phyloP scores from a whole-genome alignment of 1,140 invertebrate species.

The Diabrotica undecimpunctata region DNA sequence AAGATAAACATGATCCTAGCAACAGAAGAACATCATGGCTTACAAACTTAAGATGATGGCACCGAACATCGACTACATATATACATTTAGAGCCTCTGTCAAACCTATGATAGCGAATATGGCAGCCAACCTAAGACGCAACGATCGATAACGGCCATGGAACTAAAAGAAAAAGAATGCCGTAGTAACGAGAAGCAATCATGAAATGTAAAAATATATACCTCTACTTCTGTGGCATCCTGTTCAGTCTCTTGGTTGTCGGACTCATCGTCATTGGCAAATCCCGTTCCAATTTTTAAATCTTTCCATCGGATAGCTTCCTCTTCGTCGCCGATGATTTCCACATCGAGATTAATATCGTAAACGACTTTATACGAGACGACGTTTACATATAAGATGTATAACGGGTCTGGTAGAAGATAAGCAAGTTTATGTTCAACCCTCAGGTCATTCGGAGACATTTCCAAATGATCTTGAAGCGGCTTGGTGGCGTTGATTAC shows the following conservation, averaged over 20 bases:
- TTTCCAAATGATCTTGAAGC: conserved; percentile 81
- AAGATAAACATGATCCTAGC: too few species aligned
- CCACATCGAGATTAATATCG: conserved; percentile 51
- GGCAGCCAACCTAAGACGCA: too few species aligned
- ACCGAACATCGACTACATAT: too few species aligned
- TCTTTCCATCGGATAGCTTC: conserved; percentile 68
- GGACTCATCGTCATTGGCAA: conserved; percentile 48
- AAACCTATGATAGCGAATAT: too few species aligned
- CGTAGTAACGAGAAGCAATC: too few species aligned
- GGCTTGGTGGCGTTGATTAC: conserved; percentile 82
- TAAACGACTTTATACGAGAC: conserved; percentile 79
- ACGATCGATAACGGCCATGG: too few species aligned
- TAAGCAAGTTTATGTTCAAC: conserved; percentile 71
- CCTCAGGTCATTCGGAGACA: conserved; percentile 73
- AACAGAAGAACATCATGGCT: too few species aligned
- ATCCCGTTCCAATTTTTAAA: conserved; percentile 14
- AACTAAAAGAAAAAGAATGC: too few species aligned
- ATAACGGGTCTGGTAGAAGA: conserved; percentile 77
- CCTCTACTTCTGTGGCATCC: conserved; percentile 57
- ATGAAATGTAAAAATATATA: conserved; percentile 10
- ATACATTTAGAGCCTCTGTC: too few species aligned
- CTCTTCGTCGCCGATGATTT: conserved; percentile 75
- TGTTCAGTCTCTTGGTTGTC: conserved; percentile 60
- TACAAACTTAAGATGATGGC: too few species aligned
- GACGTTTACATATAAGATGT: conserved; percentile 82